phyloP scores from a whole-genome alignment of 1,140 invertebrate species.

The Rhyzopertha dominica region DNA sequence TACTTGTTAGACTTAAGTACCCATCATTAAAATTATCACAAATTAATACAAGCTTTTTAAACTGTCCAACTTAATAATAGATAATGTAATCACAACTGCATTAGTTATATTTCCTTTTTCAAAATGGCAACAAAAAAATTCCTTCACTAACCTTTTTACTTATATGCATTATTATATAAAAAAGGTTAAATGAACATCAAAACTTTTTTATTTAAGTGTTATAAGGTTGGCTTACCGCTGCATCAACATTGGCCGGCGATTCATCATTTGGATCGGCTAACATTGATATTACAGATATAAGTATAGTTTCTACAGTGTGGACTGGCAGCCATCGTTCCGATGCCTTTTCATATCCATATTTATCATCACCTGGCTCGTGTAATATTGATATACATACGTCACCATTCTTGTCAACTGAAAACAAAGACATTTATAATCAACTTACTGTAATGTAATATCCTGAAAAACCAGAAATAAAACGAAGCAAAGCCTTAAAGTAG shows the following conservation, averaged over 20 bases:
- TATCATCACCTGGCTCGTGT: slow-evolving; percentile 99
- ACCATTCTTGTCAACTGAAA: slow-evolving; percentile 94
- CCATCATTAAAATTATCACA: too few species aligned
- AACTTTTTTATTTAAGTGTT: neutral
- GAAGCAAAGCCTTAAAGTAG: too few species aligned
- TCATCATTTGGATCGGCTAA: slow-evolving; percentile 99
- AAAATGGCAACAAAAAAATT: too few species aligned
- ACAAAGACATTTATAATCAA: slow-evolving; percentile 19
- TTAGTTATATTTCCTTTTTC: too few species aligned
- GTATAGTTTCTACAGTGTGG: slow-evolving; percentile 98
- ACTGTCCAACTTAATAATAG: too few species aligned
- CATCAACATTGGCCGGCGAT: slow-evolving; percentile 99
- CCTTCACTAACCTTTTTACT: too few species aligned
- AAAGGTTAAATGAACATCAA: too few species aligned
- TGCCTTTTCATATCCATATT: slow-evolving; percentile 99
- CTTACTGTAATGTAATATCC: slow-evolving; percentile 1
- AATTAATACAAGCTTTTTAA: too few species aligned
- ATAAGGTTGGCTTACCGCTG: slow-evolving; percentile 74
- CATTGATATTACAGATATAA: slow-evolving; percentile 99
- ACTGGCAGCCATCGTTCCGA: slow-evolving; percentile 98
- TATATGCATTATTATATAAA: too few species aligned
- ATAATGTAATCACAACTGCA: too few species aligned
- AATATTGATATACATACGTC: slow-evolving; percentile 99
- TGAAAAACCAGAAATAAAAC: slow-evolving; percentile 8
- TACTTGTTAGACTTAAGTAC: too few species aligned